phyloP scores from a whole-genome alignment of 2,113 vertebrate genomes.

The Corydoras sp. region DNA sequence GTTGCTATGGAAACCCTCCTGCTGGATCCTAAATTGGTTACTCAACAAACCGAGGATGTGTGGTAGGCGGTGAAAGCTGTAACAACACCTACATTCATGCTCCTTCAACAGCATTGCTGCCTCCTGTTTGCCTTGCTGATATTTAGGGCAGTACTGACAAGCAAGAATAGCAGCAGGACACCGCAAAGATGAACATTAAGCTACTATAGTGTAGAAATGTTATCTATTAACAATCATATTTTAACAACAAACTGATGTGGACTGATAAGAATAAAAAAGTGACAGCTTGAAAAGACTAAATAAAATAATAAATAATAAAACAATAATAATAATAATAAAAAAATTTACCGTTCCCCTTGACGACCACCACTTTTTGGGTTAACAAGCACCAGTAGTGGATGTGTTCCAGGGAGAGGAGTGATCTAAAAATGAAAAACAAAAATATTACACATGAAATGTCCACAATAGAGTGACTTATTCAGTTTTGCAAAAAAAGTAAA shows the following conservation, averaged over 20 bases:
- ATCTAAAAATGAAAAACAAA: constrained; percentile 67
- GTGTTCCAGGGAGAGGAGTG: constrained; percentile 79
- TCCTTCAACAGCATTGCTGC: constrained; percentile 30
- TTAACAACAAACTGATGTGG: neutral
- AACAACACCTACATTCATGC: constrained; percentile 50
- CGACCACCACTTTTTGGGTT: constrained; percentile 92
- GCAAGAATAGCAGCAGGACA: constrained; percentile 19
- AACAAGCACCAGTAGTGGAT: constrained; percentile 86
- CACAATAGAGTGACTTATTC: neutral
- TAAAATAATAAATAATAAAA: too few relatives aligned
- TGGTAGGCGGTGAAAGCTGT: constrained; percentile 43
- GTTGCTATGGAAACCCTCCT: constrained; percentile 55
- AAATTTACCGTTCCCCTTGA: constrained; percentile 82
- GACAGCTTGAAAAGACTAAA: neutral
- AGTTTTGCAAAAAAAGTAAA: neutral
- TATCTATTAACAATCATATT: neutral
- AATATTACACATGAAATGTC: neutral
- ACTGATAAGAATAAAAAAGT: neutral
- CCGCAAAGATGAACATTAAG: constrained; percentile 1
- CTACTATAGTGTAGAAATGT: constrained; percentile 1
- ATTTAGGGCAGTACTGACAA: constrained; percentile 37
- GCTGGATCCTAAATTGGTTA: constrained; percentile 43
- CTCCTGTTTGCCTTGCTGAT: constrained; percentile 40
- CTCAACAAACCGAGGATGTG: constrained; percentile 33
- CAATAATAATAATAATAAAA: neutral